These are phyloP conservation scores for Athalia rosae DNA, from an alignment of 2,888 invertebrate genomes.

Conservation along the genomic window DNA sequence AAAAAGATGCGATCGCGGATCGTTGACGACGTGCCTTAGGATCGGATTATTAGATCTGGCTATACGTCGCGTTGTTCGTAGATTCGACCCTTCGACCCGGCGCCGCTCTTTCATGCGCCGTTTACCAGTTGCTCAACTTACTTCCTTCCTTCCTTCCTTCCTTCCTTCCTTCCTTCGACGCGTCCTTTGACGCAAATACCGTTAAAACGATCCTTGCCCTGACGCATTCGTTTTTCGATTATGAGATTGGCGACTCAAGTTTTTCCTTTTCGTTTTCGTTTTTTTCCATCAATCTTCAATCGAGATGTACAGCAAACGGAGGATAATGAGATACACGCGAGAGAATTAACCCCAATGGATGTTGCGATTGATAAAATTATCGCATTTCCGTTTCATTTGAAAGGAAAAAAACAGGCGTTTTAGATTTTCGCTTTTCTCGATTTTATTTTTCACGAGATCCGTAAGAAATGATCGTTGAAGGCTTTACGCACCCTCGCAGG, in stretches of 20 bases:
- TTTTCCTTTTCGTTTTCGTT: neutral
- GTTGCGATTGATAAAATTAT: too few relatives aligned
- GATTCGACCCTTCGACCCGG: constrained; percentile 34
- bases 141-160: neutral
- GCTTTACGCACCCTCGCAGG: neutral
- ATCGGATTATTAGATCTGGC: constrained; percentile 41
- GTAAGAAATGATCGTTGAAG: neutral
- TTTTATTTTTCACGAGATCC: too few relatives aligned
- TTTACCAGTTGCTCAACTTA: constrained; percentile 36
- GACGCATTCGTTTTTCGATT: neutral
- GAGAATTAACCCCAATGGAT: too few relatives aligned
- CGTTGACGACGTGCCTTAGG: constrained; percentile 35
- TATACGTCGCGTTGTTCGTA: constrained; percentile 28
- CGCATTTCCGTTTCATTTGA: too few relatives aligned
- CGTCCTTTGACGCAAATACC: constrained; percentile 18
- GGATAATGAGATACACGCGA: too few relatives aligned
- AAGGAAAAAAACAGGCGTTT: too few relatives aligned
- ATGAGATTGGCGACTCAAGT: neutral
- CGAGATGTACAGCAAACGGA: too few relatives aligned
- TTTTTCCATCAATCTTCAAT: too few relatives aligned
- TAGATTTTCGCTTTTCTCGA: too few relatives aligned
- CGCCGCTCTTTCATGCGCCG: constrained; percentile 35
- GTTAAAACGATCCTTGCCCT: constrained; percentile 11
- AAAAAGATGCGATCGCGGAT: constrained; percentile 34
- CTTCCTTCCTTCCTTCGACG: too few relatives aligned